Base-by-base conservation (phyloP, 2,113 vertebrate genomes). In the Illadopsis cleaveri region DNA sequence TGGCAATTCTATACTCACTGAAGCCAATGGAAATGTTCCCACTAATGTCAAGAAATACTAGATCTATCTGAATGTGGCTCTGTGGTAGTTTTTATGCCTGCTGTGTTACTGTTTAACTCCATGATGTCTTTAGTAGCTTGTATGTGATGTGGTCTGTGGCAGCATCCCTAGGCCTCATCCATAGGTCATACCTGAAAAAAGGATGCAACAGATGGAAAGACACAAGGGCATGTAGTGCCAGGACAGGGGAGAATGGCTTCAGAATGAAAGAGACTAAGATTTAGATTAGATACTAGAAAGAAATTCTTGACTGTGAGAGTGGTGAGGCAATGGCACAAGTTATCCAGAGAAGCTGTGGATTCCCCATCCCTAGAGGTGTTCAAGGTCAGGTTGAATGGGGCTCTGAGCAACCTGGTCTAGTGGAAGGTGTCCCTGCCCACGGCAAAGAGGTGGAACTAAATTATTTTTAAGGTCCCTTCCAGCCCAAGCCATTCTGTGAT, bases 21-120 rank as follows among this genome's bases (percentile, higher is more conserved):
- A 89, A 94, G 73, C 87, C 81, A 94, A 57, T 91, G 84, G 65
- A 93, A 89, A 28, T 30, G 21, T 35, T 96, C 57, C 69, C 50
- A 77, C 22, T 79, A 86, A 69, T 89, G 73, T 94, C 40, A 72
- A 89, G 70, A 75, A 90, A 78, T 54, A 48, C 38, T 56, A 54
- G 38, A 37, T 64, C 64, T 64, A 56, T 86, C 61, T 91, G 78
- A 72, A 45, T 69, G 48, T 69, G 90, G 31, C 40, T 92, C 58
- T 30, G 11, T 57, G 54, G 78, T n/a, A 86, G 72, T 19, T 94
- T 91, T 87, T 51, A n/a, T 53, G n/a, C 58, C 53, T 93, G 48
- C 31, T 91, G 56, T 19, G 8, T 78, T 84, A 44, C 56, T 81
- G 31, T 81, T 94, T 89, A 93, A 92, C 86, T 91, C 69, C 40